phyloP scores from a whole-genome alignment of 92 coral and sea anemone species.

The Parazoanthus swiftii region DNA sequence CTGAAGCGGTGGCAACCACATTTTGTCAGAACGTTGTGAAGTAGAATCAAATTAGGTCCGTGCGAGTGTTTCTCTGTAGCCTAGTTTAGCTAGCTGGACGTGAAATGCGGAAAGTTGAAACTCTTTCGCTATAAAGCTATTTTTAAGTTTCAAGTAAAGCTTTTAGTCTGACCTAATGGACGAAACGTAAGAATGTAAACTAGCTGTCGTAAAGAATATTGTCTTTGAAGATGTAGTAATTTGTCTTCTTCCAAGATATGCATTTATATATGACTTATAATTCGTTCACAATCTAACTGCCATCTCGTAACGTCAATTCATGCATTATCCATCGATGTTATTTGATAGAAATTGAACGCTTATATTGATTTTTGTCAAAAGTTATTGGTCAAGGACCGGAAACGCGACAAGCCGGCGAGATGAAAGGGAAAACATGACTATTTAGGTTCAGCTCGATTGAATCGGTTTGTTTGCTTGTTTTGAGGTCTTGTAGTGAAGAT shows the following conservation, averaged over 20 bases:
- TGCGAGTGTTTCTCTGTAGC: too few relatives aligned
- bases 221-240: neutral
- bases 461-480: conserved; percentile 37
- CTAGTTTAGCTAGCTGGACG: neutral
- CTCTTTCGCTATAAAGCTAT: conserved; percentile 4
- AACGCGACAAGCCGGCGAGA: conserved; percentile 34
- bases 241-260: conserved; percentile 24
- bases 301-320: conserved; percentile 28
- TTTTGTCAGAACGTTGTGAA: conserved; percentile 23
- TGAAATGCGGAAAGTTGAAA: neutral
- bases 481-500: conserved; percentile 13
- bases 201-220: neutral
- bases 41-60: neutral
- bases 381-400: conserved; percentile 33
- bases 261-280: conserved; percentile 25
- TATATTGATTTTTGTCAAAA: conserved; percentile 21
- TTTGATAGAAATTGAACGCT: conserved; percentile 32
- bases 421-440: conserved; percentile 28
- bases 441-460: conserved; percentile 26
- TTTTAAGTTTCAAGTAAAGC: neutral
- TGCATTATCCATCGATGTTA: conserved; percentile 3
- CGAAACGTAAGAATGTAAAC: conserved; percentile 1
- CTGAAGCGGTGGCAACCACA: neutral
- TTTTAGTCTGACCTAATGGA: neutral
- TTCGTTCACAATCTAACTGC: conserved; percentile 24